phyloP scores from a whole-genome alignment of 2,888 invertebrate genomes.

The Pseudeuparius sepicola region DNA sequence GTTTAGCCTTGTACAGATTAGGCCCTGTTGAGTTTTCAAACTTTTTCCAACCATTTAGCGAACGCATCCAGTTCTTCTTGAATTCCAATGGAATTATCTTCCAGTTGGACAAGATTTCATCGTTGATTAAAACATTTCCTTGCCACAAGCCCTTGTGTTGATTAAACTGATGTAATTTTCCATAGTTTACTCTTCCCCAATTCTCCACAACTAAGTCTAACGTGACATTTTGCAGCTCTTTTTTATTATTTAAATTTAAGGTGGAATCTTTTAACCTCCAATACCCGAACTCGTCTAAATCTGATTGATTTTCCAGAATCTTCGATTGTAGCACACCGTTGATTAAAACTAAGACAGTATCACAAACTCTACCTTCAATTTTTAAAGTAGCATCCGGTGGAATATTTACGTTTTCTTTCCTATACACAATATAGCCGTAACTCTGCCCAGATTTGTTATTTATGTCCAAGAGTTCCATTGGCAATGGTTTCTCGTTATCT shows the following conservation, averaged over 20 bases:
- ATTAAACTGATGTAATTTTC: slow-evolving; percentile 36
- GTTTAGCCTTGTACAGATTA: slow-evolving; percentile 44
- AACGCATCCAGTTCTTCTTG: slow-evolving; percentile 37
- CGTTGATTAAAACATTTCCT: slow-evolving; percentile 40
- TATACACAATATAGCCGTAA: slow-evolving; percentile 47
- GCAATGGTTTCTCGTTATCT: slow-evolving; percentile 18
- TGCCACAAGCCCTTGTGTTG: slow-evolving; percentile 37
- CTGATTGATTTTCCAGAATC: slow-evolving; percentile 25
- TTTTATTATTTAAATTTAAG: slow-evolving; percentile 27
- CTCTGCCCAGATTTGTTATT: slow-evolving; percentile 43
- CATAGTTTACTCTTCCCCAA: slow-evolving; percentile 66
- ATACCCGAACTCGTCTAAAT: slow-evolving; percentile 38
- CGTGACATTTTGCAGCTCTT: slow-evolving; percentile 26
- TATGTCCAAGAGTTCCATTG: slow-evolving; percentile 35
- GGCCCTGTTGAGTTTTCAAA: slow-evolving; percentile 64
- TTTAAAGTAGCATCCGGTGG: slow-evolving; percentile 29
- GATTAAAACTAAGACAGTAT: slow-evolving; percentile 43
- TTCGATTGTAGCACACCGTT: slow-evolving; percentile 37
- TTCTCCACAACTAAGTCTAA: slow-evolving; percentile 54
- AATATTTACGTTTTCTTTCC: slow-evolving; percentile 33
- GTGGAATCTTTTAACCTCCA: slow-evolving; percentile 35
- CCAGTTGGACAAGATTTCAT: slow-evolving; percentile 37
- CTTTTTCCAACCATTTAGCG: slow-evolving; percentile 42
- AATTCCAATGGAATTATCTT: slow-evolving; percentile 44
- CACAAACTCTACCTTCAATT: slow-evolving; percentile 38